Conservation (phyloP, 2,888 invertebrate species). For the Cantharis rufa region DNA sequence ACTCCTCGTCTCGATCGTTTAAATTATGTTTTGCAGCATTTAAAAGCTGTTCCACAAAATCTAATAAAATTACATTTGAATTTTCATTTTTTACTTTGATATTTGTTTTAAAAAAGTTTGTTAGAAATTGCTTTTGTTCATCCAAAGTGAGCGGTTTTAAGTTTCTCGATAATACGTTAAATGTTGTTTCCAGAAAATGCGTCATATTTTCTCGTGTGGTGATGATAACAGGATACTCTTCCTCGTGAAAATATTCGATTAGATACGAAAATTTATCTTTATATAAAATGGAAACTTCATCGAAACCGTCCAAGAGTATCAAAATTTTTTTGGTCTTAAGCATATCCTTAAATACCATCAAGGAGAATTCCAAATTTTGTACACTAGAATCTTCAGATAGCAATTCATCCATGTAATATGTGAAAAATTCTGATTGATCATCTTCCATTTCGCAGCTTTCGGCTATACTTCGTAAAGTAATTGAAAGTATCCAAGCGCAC, state of each 20-base stretch:
- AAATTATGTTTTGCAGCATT: not conserved
- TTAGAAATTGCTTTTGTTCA: not conserved
- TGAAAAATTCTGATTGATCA: not conserved
- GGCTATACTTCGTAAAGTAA: not conserved
- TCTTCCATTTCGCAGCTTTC: not conserved
- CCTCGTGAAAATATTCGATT: not conserved
- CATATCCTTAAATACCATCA: not conserved
- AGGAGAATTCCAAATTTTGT: not conserved
- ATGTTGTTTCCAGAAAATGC: not conserved
- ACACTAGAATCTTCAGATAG: not conserved
- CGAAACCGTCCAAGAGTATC: conserved; percentile 5
- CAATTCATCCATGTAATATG: not conserved
- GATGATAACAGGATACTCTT: not conserved
- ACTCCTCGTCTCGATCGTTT: not conserved
- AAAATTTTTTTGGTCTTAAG: not conserved
- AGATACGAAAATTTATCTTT: not conserved
- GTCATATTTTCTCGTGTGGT: not conserved
- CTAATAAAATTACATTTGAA: not conserved
- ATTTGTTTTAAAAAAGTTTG: not conserved
- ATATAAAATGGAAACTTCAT: conserved; percentile 3
- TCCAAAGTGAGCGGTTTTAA: not conserved
- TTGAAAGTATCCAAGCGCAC: not conserved
- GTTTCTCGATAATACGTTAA: not conserved
- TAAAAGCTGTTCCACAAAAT: not conserved
- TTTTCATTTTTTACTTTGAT: not conserved